Percentiles rank a stretch among this genome's conserved stretches.
phyloP scores from a whole-genome alignment of 2,113 vertebrate species.

The Notarius lentiginosus region DNA sequence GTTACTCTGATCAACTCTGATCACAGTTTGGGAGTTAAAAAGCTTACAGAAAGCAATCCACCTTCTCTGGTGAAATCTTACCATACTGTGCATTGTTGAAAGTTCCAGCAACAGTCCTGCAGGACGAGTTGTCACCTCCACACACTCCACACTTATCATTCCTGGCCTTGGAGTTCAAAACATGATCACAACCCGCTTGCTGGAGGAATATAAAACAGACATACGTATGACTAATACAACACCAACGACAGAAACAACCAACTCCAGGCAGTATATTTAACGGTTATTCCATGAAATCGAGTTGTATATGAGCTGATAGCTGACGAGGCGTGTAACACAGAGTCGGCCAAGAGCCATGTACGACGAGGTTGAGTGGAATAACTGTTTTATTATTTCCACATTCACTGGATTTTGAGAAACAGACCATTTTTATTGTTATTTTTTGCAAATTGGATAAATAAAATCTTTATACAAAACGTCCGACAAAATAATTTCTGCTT shows the following conservation, averaged over 20 bases:
- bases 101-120: constrained; percentile 85
- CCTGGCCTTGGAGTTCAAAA: constrained; percentile 91
- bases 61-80: constrained; percentile 60
- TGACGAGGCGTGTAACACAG: too few relatives aligned
- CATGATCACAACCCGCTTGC: constrained; percentile 97
- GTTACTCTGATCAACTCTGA: too few relatives aligned
- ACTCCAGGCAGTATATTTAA: not conserved
- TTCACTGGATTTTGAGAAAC: too few relatives aligned
- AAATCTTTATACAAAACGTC: too few relatives aligned
- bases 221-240: not conserved
- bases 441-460: too few relatives aligned
- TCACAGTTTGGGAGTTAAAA: not conserved
- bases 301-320: too few relatives aligned
- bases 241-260: not conserved
- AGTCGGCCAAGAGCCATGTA: too few relatives aligned
- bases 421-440: too few relatives aligned
- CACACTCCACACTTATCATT: constrained; percentile 96
- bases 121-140: constrained; percentile 93
- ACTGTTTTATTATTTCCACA: too few relatives aligned
- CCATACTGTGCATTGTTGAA: constrained; percentile 93
- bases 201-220: constrained; percentile 60
- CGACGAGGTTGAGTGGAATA: too few relatives aligned
- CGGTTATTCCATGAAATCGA: too few relatives aligned
- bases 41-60: not conserved
- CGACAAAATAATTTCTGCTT: too few relatives aligned